Evolutionary conservation across 2,888 invertebrate species (phyloP), one percentile per base, ranked within the genome.

Genomic region (Perizoma flavofasciatum): DNA sequence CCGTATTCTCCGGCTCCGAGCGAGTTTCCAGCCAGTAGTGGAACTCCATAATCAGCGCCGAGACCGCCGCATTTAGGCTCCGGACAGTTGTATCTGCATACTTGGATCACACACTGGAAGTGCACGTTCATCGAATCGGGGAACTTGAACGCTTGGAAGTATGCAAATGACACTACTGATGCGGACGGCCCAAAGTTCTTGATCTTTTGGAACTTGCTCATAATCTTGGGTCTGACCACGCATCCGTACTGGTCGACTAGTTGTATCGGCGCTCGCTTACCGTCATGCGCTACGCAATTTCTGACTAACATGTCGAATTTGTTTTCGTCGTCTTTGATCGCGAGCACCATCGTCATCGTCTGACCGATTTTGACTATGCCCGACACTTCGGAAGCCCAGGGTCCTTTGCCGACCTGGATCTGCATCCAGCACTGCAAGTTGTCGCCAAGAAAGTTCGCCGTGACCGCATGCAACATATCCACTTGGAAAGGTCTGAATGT

Each of bases 371-470:
- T 98, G 7, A 98, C 98, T 77, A 98, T 97, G 55, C 98, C 98
- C 0, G 97, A 97, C 39, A 98, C 98, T 89, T 98, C 98, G 9
- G 97, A 97, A n/a, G 98, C 98, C 98, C 98, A 98, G 0, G 98
- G 98, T 69, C 98, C 98, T 83, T 98, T 98, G 57, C 98, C 98
- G 48, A 98, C 98, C 89, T 98, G 98, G 74, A 98, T 98, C 88
- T 98, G 98, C 98, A 98, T 98, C 98, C 98, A 98, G 89, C 98
- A 98, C 83, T 98, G 98, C 74, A 98, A 92, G 91, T 98, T 98
- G 88, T 98, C 98, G 35, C 98, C 98, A 73, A 98, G 94, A 94
- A 98, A 98, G 93, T 98, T 98, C 50, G 98, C 98, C 0, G 98
- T 97, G 48, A 98, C 98, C 0, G 98, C 98, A 83, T 98, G 97